Conservation (phyloP, 1,140 invertebrate genomes). For the Ooceraea biroi region DNA sequence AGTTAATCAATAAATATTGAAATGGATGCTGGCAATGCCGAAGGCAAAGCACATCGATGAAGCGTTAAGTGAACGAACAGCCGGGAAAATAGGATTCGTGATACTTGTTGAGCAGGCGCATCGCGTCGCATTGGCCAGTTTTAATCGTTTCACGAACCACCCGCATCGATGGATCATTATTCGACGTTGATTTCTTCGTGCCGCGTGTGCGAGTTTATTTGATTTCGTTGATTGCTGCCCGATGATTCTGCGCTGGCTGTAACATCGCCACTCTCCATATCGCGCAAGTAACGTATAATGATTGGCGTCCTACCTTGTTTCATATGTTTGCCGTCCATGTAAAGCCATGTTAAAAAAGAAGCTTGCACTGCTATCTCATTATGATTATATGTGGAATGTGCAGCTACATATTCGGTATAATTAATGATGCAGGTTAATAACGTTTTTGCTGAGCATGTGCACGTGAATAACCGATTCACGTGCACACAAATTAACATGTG, state of each 20-base stretch:
- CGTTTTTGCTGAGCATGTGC: conserved; percentile 8
- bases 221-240: conserved; percentile 55
- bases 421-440: conserved; percentile 30
- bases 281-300: conserved; percentile 38
- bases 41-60: background rate
- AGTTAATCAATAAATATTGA: conserved; percentile 4
- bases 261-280: conserved; percentile 47
- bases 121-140: conserved; percentile 32
- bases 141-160: conserved; percentile 51
- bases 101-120: conserved; percentile 47
- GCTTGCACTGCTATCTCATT: background rate
- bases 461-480: conserved; percentile 18
- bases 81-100: conserved; percentile 48
- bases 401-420: conserved; percentile 23
- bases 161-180: conserved; percentile 57
- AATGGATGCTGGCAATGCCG: background rate
- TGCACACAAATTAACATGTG: conserved; percentile 42
- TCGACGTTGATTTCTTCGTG: conserved; percentile 61
- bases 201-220: conserved; percentile 54
- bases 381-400: background rate
- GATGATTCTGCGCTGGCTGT: conserved; percentile 28
- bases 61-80: conserved; percentile 12
- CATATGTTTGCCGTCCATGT: conserved; percentile 18
- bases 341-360: conserved; percentile 30
- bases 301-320: conserved; percentile 46